These are phyloP conservation scores for Cydia fagiglandana DNA, from an alignment of 1,140 invertebrate species.

Conservation along the genomic window DNA sequence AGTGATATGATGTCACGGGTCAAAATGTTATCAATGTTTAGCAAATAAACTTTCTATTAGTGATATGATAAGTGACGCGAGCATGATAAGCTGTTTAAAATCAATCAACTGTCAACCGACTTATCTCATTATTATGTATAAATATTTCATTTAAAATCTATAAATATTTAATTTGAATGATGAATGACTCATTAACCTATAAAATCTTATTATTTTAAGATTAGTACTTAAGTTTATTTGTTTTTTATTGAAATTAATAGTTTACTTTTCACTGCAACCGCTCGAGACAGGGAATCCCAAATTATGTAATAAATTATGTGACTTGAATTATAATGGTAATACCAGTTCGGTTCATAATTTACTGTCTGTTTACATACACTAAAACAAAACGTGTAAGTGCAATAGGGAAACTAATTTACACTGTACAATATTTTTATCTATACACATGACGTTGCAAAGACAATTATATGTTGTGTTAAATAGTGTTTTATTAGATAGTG, in stretches of 20 bases:
- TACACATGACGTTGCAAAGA: not conserved
- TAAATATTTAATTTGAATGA: no score
- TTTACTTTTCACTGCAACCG: not conserved
- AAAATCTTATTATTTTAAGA: no score
- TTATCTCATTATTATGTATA: not conserved
- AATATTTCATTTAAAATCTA: no score
- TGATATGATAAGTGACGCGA: not conserved
- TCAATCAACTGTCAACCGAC: not conserved
- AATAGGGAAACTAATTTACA: not conserved
- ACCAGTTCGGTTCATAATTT: not conserved
- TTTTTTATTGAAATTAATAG: no score
- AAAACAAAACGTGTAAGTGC: not conserved
- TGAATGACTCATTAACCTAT: no score
- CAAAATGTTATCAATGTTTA: not conserved
- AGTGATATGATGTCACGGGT: not conserved
- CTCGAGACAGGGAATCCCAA: not conserved
- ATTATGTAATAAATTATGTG: not conserved
- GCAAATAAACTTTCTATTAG: not conserved
- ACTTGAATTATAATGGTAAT: conserved; percentile 1
- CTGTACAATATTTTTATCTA: not conserved
- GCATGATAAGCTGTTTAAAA: not conserved
- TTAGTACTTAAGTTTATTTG: no score
- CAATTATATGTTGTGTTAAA: not conserved
- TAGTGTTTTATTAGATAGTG: not conserved
- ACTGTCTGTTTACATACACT: conserved; percentile 12